These are phyloP conservation scores for Phyllostomus discolor DNA, from an alignment of 2,113 vertebrate genomes.

Conservation along the genomic window DNA sequence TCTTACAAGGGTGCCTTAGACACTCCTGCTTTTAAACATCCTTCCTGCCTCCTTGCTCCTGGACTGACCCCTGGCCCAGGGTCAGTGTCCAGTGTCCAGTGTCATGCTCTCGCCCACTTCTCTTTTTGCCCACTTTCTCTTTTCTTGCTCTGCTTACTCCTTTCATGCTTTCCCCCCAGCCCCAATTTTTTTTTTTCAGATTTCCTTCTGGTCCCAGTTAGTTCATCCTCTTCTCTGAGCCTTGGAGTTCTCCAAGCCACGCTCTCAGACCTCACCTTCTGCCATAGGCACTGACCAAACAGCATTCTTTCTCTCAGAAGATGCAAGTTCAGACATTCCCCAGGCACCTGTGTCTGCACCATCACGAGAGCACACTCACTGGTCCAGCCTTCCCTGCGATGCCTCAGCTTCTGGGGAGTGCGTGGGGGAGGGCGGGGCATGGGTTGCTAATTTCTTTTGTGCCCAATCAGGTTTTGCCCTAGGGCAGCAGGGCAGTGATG, in stretches of 20 bases:
- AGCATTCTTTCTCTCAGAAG: neutral
- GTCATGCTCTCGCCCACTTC: accelerated
- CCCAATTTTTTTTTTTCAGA: neutral
- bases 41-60: neutral
- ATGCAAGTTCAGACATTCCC: accelerated
- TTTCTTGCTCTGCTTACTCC: neutral
- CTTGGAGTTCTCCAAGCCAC: neutral
- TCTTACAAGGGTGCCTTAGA: neutral
- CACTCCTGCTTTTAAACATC: too few relatives aligned
- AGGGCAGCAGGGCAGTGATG: neutral
- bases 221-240: neutral
- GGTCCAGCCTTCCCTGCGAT: neutral
- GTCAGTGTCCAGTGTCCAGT: neutral
- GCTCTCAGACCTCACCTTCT: neutral
- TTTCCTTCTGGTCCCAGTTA: neutral
- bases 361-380: accelerated
- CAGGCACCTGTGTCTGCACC: accelerated
- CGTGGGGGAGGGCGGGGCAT: accelerated
- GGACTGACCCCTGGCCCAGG: neutral
- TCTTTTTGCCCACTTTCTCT: neutral
- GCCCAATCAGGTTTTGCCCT: neutral
- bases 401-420: neutral
- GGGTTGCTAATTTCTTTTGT: neutral
- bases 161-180: too few relatives aligned
- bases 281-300: neutral